Base-by-base conservation (phyloP, 2,888 invertebrate species). In the Cylloceria caligata region DNA sequence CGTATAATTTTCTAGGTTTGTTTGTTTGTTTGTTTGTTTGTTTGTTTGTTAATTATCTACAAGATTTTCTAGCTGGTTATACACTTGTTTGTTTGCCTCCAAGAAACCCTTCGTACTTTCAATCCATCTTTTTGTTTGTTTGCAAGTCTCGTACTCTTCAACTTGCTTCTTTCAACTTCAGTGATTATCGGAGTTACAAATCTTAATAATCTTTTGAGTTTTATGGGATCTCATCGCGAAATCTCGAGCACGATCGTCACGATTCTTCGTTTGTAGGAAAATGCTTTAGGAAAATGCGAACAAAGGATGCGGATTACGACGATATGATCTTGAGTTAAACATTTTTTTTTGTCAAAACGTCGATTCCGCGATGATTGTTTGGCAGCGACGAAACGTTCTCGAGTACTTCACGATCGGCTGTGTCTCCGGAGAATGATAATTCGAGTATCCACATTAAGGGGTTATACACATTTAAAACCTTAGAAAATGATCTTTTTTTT, bases 81-180 rank as follows among this genome's bases (percentile, higher is more conserved):
- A 55, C 73, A 72, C 7, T 2, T 62, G 57, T 45, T 39, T 62
- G 55, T 36, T n/a, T 67, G 69, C 69, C 67, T 49, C 55, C 55
- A 13, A 60, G 47, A 67, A 72, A 60, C n/a, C 67, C 68, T 11
- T 75, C 71, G 67, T 62, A 79, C 75, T 83, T 83, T 83, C 78
- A 75, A 65, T 68, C 62, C 65, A 65, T 30, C 19, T 24, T 45
- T 13, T 69, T 16, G 27, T 9, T 36, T 73, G 49, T 52, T 45
- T 19, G 39, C 24, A 27, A 64, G 34, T 55, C 47, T 30, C 21
- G 19, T 42, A 62, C 19, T 77, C 21, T 62, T 73, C 60, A 27
- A 6, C n/a, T 74, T 60, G 45, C 27, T 55, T 52, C 21, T 3
- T 67, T 47, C 45, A 45, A 47, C 55, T 30, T 68, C 36, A 39